Conservation (phyloP, 2,113 vertebrate genomes). For the Myrmecobius fasciatus region DNA sequence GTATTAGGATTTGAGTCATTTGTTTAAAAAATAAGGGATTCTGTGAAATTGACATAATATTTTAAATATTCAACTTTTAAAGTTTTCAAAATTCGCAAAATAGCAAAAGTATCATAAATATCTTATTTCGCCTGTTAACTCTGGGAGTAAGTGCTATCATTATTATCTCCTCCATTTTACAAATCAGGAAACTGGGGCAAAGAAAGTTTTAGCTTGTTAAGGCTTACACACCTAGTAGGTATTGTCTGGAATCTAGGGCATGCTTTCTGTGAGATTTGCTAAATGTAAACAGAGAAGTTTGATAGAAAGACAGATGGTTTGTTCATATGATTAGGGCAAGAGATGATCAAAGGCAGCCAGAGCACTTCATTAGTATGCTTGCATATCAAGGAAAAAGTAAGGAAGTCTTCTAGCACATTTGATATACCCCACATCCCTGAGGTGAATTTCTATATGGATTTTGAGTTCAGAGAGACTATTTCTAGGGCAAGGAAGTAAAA, state of each 20-base stretch:
- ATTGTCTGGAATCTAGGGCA: not conserved
- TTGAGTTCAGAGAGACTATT: not conserved
- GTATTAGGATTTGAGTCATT: not conserved
- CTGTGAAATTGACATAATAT: too few relatives aligned
- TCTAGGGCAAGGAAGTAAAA: not conserved
- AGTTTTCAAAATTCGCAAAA: not conserved
- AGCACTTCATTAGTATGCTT: not conserved
- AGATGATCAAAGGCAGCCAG: not conserved
- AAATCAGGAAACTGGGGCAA: not conserved
- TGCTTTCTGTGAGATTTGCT: not conserved
- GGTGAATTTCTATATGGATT: not conserved
- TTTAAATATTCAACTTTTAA: too few relatives aligned
- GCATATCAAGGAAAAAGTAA: not conserved
- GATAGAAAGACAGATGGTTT: not conserved
- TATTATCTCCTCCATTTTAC: too few relatives aligned
- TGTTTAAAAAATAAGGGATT: not conserved
- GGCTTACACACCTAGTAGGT: not conserved
- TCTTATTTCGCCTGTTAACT: not conserved
- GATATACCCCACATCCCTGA: not conserved
- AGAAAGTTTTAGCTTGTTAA: not conserved
- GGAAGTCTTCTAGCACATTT: not conserved
- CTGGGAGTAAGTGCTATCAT: too few relatives aligned
- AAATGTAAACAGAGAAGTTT: not conserved
- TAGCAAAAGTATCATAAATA: not conserved
- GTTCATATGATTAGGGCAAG: not conserved